Percentiles rank a stretch among this genome's conserved stretches.
Conservation (phyloP, 2,797 vertebrate species). For the Malurus leucopterus region DNA sequence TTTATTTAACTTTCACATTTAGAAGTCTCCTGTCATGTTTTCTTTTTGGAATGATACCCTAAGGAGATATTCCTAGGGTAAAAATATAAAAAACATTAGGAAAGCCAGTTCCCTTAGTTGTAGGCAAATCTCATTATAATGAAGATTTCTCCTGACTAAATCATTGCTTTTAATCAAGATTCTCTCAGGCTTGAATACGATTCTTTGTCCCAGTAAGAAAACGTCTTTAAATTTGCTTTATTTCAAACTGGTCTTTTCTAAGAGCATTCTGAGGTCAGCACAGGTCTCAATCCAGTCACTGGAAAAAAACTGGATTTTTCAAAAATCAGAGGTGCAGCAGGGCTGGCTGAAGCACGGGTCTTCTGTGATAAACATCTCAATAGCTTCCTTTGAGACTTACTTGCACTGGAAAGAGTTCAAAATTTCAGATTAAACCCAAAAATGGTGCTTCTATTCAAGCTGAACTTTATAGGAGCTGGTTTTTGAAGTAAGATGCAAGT, state of each 20-base stretch:
- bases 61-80: background rate
- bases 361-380: background rate
- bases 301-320: background rate
- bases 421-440: background rate
- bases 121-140: conserved; percentile 12
- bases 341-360: background rate
- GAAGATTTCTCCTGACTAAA: background rate
- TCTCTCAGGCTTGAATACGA: conserved; percentile 25
- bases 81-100: background rate
- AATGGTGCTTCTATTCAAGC: background rate
- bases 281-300: background rate
- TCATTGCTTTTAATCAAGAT: background rate
- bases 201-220: background rate
- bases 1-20: background rate
- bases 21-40: background rate
- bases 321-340: background rate
- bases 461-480: background rate
- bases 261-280: background rate
- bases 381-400: background rate
- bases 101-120: background rate
- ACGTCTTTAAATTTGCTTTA: background rate
- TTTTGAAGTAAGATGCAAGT: background rate
- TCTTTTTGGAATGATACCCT: background rate
- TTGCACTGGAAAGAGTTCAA: background rate
- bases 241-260: background rate